Percentiles rank a stretch among this genome's conserved stretches.
phyloP scores from a whole-genome alignment of 2,888 invertebrate species.

The Trachelus stipa region DNA sequence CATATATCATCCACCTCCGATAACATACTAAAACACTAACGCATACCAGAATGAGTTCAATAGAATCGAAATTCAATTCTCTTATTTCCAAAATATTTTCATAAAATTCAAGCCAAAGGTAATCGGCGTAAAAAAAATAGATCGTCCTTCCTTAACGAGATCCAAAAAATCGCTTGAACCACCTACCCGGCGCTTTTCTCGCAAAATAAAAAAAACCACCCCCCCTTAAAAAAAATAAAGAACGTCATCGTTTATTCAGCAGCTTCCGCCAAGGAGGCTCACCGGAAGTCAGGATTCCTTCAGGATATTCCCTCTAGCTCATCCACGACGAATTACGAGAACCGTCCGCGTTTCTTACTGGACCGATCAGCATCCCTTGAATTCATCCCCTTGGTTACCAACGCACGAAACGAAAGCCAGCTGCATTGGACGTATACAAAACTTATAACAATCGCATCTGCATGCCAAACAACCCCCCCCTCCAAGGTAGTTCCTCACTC shows the following conservation, averaged over 20 bases:
- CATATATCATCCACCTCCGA: background rate
- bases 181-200: background rate
- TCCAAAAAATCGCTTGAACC: background rate
- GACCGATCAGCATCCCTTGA: background rate
- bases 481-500: fast-evolving
- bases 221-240: background rate
- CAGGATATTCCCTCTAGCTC: background rate
- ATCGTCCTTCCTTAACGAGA: background rate
- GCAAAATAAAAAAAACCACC: background rate
- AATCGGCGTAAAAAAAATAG: background rate
- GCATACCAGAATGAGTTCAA: too few species aligned
- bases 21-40: background rate
- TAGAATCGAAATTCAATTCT: too few species aligned
- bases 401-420: background rate
- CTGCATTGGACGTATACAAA: background rate
- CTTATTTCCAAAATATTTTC: background rate
- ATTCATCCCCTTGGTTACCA: background rate
- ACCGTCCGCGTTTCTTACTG: background rate
- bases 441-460: background rate
- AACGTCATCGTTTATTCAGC: background rate
- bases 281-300: background rate
- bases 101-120: background rate
- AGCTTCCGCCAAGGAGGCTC: background rate
- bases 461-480: background rate
- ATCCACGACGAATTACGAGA: too few species aligned